A percentile compares a stretch with the other conserved stretches of the same genome.
These are phyloP conservation scores for Macquaria ambigua DNA, from an alignment of 2,113 vertebrate species.

Conservation along the genomic window DNA sequence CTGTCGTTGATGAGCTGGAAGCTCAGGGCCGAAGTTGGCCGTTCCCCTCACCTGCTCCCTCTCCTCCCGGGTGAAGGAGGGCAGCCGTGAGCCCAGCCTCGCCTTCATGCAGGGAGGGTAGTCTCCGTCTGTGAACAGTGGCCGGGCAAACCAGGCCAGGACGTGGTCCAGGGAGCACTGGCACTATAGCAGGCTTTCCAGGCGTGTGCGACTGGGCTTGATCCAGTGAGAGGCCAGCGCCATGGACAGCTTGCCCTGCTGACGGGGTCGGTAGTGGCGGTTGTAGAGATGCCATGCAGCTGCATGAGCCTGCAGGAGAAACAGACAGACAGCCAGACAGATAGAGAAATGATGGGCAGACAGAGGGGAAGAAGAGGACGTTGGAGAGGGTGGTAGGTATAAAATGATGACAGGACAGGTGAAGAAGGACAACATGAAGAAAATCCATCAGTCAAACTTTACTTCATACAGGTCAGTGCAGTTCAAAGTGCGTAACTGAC, in stretches of 20 bases:
- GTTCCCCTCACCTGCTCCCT: conserved; percentile 88
- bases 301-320: conserved; percentile 89
- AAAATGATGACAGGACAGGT: background rate
- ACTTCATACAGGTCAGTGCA: background rate
- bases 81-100: conserved; percentile 89
- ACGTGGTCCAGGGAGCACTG: conserved; percentile 96
- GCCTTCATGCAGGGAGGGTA: conserved; percentile 94
- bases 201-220: conserved; percentile 87
- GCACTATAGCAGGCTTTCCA: conserved; percentile 87
- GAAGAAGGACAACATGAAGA: background rate
- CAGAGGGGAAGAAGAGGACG: background rate
- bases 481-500: background rate
- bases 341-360: background rate
- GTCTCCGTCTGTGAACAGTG: conserved; percentile 94
- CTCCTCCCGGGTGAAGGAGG: conserved; percentile 89
- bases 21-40: conserved; percentile 94
- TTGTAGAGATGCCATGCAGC: conserved; percentile 95
- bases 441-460: background rate
- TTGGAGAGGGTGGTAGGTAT: background rate
- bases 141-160: conserved; percentile 96
- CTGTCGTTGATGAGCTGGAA: conserved; percentile 93
- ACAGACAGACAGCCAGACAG: background rate
- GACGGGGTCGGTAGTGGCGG: conserved; percentile 87
- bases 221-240: conserved; percentile 97
- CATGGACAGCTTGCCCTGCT: conserved; percentile 92